Evolutionary conservation across 2,113 vertebrate species (phyloP).

Genomic region (Condylura cristata): DNA sequence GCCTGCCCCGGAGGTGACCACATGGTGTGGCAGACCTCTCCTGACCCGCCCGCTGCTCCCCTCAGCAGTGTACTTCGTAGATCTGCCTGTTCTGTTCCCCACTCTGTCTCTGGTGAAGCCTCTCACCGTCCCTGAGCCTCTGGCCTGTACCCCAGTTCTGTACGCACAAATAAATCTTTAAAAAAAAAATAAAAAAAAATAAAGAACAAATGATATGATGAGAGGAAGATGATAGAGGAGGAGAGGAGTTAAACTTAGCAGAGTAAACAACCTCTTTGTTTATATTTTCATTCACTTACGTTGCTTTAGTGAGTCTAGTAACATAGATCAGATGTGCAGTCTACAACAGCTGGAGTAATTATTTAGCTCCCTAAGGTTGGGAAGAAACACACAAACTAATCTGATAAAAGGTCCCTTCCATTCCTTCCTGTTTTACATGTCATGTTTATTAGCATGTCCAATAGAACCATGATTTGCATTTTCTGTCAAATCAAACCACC

Average conservation of each 20-base stretch:
- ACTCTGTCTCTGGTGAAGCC: no score
- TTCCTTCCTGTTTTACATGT: background rate
- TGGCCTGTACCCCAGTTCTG: no score
- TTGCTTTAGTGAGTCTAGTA: background rate
- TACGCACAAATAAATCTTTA: no score
- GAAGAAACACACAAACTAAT: background rate
- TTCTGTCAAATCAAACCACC: background rate
- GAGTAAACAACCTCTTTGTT: background rate
- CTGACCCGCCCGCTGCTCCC: no score
- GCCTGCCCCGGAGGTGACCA: no score
- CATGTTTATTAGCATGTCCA: background rate
- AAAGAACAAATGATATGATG: background rate
- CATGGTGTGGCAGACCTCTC: no score
- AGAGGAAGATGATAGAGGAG: background rate
- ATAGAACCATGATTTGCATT: slow-evolving; percentile 16
- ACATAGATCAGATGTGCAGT: background rate
- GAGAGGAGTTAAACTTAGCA: background rate
- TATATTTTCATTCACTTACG: background rate
- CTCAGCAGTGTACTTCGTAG: no score
- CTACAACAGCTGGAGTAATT: background rate
- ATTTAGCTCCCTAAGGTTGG: background rate
- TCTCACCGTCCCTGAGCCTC: no score
- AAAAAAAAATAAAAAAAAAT: background rate
- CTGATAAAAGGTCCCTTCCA: background rate
- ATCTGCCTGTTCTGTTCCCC: no score